These are phyloP conservation scores for Caenorhabditis sp. DNA, from an alignment of 2,888 invertebrate species.

Conservation along the genomic window DNA sequence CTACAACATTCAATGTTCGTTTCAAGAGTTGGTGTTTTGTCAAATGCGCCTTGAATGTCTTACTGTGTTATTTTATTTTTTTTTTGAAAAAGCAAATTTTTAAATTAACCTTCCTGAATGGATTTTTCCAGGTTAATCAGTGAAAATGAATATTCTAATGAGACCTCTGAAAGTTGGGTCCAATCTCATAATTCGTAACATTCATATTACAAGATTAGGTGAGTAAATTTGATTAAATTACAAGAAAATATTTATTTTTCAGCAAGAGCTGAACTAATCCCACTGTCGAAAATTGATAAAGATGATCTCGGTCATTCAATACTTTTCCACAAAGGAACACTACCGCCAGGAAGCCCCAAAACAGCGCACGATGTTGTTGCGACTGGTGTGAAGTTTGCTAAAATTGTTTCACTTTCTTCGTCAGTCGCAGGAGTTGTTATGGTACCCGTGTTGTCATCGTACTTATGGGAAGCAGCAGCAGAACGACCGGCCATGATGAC, in stretches of 20 bases:
- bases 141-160: too few species aligned
- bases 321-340: constrained; percentile 49
- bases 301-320: constrained; percentile 67
- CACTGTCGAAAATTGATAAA: constrained; percentile 50
- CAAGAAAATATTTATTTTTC: constrained; percentile 2
- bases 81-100: neutral
- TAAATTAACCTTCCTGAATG: too few species aligned
- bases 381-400: constrained; percentile 58
- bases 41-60: too few species aligned
- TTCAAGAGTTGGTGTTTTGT: too few species aligned
- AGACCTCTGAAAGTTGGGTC: too few species aligned
- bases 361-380: constrained; percentile 57
- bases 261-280: constrained; percentile 37
- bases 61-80: too few species aligned
- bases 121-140: too few species aligned
- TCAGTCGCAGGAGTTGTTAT: constrained; percentile 63
- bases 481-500: constrained; percentile 61
- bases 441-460: constrained; percentile 64
- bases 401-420: constrained; percentile 62
- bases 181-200: too few species aligned
- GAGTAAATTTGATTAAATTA: neutral
- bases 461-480: constrained; percentile 61
- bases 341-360: constrained; percentile 54
- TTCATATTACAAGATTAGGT: neutral
- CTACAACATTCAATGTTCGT: too few species aligned